A percentile compares a stretch with the other conserved stretches of the same genome.
Conservation (phyloP, 2,113 vertebrate genomes). For the Glaucomys volans region DNA sequence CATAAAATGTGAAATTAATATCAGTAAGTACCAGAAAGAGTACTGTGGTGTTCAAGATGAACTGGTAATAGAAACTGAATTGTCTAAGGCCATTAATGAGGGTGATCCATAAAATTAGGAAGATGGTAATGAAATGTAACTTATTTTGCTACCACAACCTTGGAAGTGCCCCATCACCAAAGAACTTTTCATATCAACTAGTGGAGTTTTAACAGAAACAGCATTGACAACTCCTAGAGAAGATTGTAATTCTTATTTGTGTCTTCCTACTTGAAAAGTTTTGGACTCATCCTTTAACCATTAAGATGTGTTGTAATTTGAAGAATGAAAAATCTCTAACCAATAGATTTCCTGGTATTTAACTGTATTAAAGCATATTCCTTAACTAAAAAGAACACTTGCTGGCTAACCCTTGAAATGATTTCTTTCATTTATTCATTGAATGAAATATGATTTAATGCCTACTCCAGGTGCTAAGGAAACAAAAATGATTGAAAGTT, state of each 20-base stretch:
- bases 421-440: conserved; percentile 39
- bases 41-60: background rate
- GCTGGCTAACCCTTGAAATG: background rate
- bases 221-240: background rate
- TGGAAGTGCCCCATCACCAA: background rate
- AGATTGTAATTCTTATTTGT: background rate
- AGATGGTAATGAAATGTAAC: conserved; percentile 1
- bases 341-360: background rate
- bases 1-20: conserved; percentile 33
- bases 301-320: background rate
- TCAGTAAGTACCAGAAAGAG: background rate
- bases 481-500: conserved; percentile 47
- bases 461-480: background rate
- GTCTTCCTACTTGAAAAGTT: conserved; percentile 45
- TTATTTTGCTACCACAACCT: conserved; percentile 39
- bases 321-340: conserved; percentile 25
- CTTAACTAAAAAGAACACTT: conserved; percentile 22
- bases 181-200: conserved; percentile 17
- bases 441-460: conserved; percentile 14
- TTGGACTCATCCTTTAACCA: background rate
- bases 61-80: conserved; percentile 37
- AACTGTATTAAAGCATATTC: background rate
- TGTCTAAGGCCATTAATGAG: background rate
- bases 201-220: conserved; percentile 27
- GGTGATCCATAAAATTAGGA: conserved; percentile 11